Conservation (phyloP, 2,888 invertebrate species). For the Drosophila bunnanda region DNA sequence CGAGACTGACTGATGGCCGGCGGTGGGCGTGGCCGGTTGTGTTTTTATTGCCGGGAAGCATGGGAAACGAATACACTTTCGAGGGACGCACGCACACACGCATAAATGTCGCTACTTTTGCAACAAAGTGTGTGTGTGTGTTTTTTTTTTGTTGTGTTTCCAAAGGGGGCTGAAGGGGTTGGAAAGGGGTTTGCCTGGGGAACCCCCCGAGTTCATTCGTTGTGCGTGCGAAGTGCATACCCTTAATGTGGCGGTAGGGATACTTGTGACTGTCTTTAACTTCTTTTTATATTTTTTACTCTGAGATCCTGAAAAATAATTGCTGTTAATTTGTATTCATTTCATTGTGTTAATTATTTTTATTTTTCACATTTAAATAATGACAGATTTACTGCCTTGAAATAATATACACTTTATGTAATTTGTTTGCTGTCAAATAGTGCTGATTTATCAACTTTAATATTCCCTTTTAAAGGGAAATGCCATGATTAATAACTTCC, state of each 20-base stretch:
- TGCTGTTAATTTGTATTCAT: background rate
- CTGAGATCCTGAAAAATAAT: background rate
- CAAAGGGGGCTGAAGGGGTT: background rate
- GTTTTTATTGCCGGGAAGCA: conserved; percentile 3
- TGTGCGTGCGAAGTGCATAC: conserved; percentile 13
- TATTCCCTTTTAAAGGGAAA: background rate
- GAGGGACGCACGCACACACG: conserved; percentile 61
- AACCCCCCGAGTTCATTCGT: background rate
- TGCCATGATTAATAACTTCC: background rate
- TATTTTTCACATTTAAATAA: background rate
- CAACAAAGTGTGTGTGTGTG: conserved; percentile 39
- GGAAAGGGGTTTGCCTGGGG: background rate
- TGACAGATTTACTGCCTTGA: background rate
- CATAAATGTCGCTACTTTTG: conserved; percentile 72
- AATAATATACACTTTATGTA: background rate
- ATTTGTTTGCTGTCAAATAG: background rate
- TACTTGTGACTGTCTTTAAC: conserved; percentile 4
- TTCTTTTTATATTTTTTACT: background rate
- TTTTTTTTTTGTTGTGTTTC: background rate
- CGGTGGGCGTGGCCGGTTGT: conserved; percentile 13
- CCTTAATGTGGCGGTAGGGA: background rate
- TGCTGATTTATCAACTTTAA: background rate
- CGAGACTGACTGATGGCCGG: conserved; percentile 18
- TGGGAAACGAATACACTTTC: conserved; percentile 14
- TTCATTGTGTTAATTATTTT: background rate